Base-by-base conservation (phyloP, 1,140 invertebrate species). In the Tetramorium alpestre region DNA sequence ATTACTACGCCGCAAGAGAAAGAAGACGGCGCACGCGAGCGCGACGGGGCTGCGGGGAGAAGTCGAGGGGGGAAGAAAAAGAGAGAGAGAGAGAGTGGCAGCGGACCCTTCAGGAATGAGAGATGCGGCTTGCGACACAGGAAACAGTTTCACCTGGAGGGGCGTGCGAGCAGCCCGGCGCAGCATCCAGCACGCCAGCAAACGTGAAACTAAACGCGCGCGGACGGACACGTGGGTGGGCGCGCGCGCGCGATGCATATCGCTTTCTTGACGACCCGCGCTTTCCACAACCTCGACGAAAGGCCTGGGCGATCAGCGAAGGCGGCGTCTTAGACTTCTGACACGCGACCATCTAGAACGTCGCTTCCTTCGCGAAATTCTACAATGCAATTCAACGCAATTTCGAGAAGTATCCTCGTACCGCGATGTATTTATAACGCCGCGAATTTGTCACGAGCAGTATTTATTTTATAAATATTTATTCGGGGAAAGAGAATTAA, bases 41-140 rank as follows among this genome's bases (percentile, higher is more conserved):
- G 84, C 41, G 65, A 28, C 25, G 33, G 18, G 28, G 75, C 51
- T 3, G 38, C 33, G 85, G 67, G 65, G 51, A 11, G 47, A 13
- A 49, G 38, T 5, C 54, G 70, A 81, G 72, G n/a, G 41, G 51
- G n/a, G 13, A 56, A 54, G 18, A 13, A 69, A 47, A 47, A 47
- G 47, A 67, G 73, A 78, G 64, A 85, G 69, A 65, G 69, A 70
- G 67, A 88, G 80, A 67, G 76, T 38, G 38, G 56, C 75, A 81
- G 69, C 86, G 51, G 76, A 89, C 87, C 87, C 87, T 92, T 86
- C 85, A 91, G 75, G 91, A 76, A 90, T 82, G 84, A 90, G 70
- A 93, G 88, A 92, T 90, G 92, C 84, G 88, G 86, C 92, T 94
- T 94, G 93, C 93, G 92, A 95, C 93, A 93, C 92, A 94, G 93